A percentile compares a stretch with the other conserved stretches of the same genome.
Evolutionary conservation across 2,113 vertebrate genomes (phyloP).

Genomic region (Eulemur rufifrons): DNA sequence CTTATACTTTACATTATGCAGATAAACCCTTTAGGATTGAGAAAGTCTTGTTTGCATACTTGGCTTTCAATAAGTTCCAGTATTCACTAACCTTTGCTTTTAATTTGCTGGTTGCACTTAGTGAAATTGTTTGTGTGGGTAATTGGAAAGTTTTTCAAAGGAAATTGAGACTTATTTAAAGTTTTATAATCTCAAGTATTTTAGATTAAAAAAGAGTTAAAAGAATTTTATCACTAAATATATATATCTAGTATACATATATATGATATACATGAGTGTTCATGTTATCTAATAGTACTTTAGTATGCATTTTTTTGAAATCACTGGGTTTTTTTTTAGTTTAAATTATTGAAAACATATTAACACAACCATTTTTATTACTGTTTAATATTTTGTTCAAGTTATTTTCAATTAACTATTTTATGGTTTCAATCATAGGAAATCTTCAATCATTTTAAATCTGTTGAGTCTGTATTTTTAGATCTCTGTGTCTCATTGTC

Average conservation of each 20-base stretch:
- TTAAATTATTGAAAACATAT: constrained; percentile 56
- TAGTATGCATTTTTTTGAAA: background rate
- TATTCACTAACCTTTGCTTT: constrained; percentile 1
- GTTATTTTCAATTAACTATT: constrained; percentile 60
- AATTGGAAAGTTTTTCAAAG: constrained; percentile 20
- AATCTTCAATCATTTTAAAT: constrained; percentile 49
- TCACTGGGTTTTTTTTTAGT: background rate
- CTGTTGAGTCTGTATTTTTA: constrained; percentile 63
- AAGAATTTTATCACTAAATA: background rate
- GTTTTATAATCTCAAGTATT: background rate
- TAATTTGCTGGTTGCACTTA: constrained; percentile 1
- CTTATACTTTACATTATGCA: background rate
- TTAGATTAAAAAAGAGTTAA: background rate
- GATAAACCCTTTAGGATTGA: background rate
- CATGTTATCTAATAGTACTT: background rate
- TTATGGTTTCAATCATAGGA: constrained; percentile 58
- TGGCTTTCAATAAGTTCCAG: background rate
- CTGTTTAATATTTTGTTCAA: constrained; percentile 51
- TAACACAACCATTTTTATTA: constrained; percentile 31
- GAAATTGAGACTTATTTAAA: constrained; percentile 16
- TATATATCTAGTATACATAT: background rate
- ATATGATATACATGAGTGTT: background rate
- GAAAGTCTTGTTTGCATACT: background rate
- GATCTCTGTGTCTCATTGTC: constrained; percentile 45
- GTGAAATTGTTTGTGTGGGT: constrained; percentile 32